Evolutionary conservation across 2,888 invertebrate species (phyloP), one percentile per base, ranked within the genome.

Genomic region (Ochlodes sylvanus): DNA sequence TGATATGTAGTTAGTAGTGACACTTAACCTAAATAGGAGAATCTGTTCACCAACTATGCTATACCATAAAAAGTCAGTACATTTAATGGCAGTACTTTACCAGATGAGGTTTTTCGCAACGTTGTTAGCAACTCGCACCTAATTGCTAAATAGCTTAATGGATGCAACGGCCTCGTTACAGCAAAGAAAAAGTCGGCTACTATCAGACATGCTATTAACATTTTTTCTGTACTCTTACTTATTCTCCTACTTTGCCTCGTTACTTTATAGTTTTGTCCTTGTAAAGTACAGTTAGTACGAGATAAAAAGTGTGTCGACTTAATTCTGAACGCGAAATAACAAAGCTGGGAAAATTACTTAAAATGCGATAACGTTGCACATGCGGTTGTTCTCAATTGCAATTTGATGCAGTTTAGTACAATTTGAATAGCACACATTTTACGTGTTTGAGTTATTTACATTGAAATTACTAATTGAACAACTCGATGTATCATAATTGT

Each of bases 121-220:
- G 41, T 60, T 66, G 58, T 52, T 32, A 27, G 66, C 77, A 74
- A 77, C 84, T 84, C 76, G 78, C 87, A 86, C 88, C 88, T 88
- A 89, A 88, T 90, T 89, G 88, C 87, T 85, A 84, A 90, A 88
- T 85, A 85, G 87, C 86, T 80, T 87, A 89, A 88, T 88, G 88
- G 84, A 86, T 85, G 82, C 82, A 83, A 81, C 83, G 81, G 79
- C 74, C 84, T 90, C 87, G 87, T 90, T 88, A 88, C 77, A 78
- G 75, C 74, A 71, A 76, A 87, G 84, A 60, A 66, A 60, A 68
- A 56, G 55, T 55, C 68, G 42, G 65, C 27, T 65, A 17, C 65
- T 52, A 38, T 65, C 57, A 65, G 52, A 42, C 21, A 19, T 41
- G 58, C 65, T 58, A 58, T 58, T 65, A 58, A 21, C 41, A 65